Percentiles rank a stretch among this genome's conserved stretches.
phyloP scores from a whole-genome alignment of 2,888 invertebrate genomes.

The Netelia fuscicornis region DNA sequence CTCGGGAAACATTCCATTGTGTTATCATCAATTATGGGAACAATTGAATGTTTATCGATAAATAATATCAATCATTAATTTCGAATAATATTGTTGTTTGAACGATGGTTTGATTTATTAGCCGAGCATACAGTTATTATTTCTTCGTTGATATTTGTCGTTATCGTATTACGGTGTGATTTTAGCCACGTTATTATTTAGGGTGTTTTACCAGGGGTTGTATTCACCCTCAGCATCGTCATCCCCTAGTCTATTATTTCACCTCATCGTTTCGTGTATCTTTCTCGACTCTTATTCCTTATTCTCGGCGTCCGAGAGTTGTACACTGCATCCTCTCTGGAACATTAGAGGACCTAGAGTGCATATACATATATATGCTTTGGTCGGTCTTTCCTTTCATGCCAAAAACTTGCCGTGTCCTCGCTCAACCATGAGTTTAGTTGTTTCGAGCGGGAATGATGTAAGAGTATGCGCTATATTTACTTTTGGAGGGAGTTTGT shows the following conservation, averaged over 20 bases:
- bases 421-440: conserved; percentile 33
- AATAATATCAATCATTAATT: too few species aligned
- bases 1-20: too few species aligned
- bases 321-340: neutral
- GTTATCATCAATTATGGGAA: too few species aligned
- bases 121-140: too few species aligned
- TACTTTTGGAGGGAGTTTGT: conserved; percentile 57
- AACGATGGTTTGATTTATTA: too few species aligned
- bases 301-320: neutral
- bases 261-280: neutral
- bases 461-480: conserved; percentile 48
- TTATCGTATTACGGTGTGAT: too few species aligned
- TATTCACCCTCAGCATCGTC: neutral
- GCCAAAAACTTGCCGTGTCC: conserved; percentile 46
- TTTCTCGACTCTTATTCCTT: neutral
- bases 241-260: neutral
- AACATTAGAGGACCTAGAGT: neutral
- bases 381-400: conserved; percentile 39
- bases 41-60: too few species aligned
- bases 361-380: conserved; percentile 4
- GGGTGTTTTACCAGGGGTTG: neutral
- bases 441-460: conserved; percentile 35
- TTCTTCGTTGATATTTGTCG: too few species aligned
- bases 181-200: too few species aligned
- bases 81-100: too few species aligned